phyloP scores from a whole-genome alignment of 2,113 vertebrate species.

The Thomomys bottae region DNA sequence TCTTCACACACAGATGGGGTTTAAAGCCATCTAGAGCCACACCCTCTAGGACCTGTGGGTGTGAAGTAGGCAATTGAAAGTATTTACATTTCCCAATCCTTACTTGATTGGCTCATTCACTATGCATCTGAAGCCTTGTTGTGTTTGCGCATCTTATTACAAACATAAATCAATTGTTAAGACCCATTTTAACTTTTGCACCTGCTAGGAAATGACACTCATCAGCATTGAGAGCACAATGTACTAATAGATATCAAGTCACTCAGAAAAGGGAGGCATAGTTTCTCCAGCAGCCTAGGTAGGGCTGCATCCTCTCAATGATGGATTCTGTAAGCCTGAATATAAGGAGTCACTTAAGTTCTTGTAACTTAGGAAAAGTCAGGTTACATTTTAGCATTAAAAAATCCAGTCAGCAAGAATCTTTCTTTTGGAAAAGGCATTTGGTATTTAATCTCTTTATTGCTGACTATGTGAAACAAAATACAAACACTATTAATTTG shows the following conservation, averaged over 20 bases:
- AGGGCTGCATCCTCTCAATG: no score
- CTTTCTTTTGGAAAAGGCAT: no score
- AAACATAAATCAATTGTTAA: conserved; percentile 72
- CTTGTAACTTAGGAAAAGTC: no score
- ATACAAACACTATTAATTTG: no score
- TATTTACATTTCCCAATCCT: conserved; percentile 7
- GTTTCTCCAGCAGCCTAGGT: neutral
- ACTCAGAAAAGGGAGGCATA: conserved; percentile 47
- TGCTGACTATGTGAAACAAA: no score
- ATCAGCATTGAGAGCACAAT: conserved; percentile 50
- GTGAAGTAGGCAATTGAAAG: conserved; percentile 49
- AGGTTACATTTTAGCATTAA: no score
- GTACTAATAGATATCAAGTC: conserved; percentile 65
- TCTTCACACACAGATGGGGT: conserved; percentile 61
- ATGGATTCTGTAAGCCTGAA: no score
- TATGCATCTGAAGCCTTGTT: conserved; percentile 47
- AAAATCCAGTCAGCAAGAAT: no score
- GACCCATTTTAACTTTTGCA: conserved; percentile 63
- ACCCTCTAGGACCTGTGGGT: conserved; percentile 46
- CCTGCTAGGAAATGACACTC: conserved; percentile 71
- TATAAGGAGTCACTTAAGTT: no score
- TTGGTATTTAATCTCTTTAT: no score
- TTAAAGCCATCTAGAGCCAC: conserved; percentile 51
- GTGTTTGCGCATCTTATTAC: conserved; percentile 72
- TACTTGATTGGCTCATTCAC: conserved; percentile 44